These are phyloP conservation scores for Lepidonotus clava DNA, from an alignment of 2,888 invertebrate genomes.

Conservation along the genomic window DNA sequence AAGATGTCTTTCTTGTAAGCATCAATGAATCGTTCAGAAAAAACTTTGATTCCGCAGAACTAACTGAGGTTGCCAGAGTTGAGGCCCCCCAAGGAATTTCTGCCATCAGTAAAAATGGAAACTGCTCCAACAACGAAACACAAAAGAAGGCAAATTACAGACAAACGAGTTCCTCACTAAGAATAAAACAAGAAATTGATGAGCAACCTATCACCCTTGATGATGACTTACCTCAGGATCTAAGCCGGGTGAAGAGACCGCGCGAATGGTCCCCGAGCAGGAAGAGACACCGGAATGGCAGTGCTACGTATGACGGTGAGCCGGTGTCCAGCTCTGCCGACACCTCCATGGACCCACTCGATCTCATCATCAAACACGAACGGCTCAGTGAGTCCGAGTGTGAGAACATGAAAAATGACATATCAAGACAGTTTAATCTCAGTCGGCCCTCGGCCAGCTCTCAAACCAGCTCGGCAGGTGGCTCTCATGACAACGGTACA, in stretches of 20 bases:
- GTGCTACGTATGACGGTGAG: background rate
- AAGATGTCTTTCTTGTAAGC: conserved; percentile 52
- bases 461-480: background rate
- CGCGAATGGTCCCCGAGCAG: conserved; percentile 20
- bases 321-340: background rate
- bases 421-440: conserved; percentile 32
- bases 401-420: conserved; percentile 13
- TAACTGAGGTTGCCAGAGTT: background rate
- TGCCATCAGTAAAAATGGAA: no score
- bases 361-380: conserved; percentile 37
- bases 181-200: background rate
- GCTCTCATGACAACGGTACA: background rate
- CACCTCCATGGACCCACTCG: conserved; percentile 21
- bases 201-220: background rate
- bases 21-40: conserved; percentile 24
- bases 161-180: background rate
- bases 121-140: no score
- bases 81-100: no score
- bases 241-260: background rate
- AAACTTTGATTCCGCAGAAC: background rate
- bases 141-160: background rate
- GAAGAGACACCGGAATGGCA: background rate
- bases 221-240: background rate
- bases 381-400: conserved; percentile 35
- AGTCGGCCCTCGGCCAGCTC: background rate